Evolutionary conservation across 2,113 vertebrate species (phyloP).

Genomic region (Hydropotes inermis): DNA sequence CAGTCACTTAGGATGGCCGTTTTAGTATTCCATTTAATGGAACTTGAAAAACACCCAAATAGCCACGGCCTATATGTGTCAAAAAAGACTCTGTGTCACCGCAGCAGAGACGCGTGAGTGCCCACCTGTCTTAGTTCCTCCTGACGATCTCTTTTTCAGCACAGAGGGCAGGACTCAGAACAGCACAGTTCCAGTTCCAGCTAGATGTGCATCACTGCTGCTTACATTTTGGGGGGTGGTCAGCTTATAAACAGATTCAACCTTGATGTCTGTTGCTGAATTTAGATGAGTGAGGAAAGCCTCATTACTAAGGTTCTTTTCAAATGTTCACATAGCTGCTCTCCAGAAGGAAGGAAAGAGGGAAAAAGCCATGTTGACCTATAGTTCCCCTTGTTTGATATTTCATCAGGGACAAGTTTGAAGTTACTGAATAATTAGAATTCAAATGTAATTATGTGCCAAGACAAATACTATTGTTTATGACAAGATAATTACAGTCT

Average conservation of each 20-base stretch:
- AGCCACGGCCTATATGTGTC: neutral
- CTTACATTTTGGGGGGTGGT: neutral
- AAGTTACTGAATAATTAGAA: neutral
- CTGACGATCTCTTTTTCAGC: neutral
- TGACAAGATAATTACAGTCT: neutral
- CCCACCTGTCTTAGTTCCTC: neutral
- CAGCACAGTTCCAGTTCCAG: neutral
- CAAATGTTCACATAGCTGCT: constrained; percentile 1
- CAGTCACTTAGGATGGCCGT: neutral
- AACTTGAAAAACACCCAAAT: neutral
- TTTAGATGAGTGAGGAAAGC: constrained; percentile 9
- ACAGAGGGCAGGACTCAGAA: neutral
- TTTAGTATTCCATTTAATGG: neutral
- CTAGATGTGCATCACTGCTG: neutral
- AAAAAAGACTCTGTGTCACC: neutral
- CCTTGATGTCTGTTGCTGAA: neutral
- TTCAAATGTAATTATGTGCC: neutral
- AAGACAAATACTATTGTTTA: neutral
- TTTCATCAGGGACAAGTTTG: neutral
- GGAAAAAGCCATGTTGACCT: neutral
- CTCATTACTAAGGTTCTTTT: neutral
- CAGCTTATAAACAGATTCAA: neutral
- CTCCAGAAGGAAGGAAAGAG: neutral
- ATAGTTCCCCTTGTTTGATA: neutral
- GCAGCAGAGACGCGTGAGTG: neutral